A percentile compares a stretch with the other conserved stretches of the same genome.
Evolutionary conservation across 2,888 invertebrate genomes (phyloP).

Genomic region (Netelia virgata): DNA sequence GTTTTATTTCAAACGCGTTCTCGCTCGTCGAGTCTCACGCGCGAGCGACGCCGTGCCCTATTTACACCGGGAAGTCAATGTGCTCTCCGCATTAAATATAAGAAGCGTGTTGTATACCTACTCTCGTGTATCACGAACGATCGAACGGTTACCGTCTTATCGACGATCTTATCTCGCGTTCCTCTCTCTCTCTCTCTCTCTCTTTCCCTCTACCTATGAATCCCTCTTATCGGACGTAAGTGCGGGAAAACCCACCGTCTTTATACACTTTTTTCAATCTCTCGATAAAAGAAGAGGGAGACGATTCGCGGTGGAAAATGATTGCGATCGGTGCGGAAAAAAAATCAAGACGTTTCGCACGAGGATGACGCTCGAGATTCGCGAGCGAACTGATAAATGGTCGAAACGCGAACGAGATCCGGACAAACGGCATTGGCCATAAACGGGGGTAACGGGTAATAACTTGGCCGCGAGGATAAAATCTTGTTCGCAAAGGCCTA

Average conservation of each 20-base stretch:
- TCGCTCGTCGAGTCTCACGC: conserved; percentile 36
- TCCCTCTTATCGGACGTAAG: neutral
- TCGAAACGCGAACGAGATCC: conserved; percentile 37
- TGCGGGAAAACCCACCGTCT: neutral
- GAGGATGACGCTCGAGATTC: neutral
- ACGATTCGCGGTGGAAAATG: no score
- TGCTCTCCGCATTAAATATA: neutral
- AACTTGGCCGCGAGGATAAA: conserved; percentile 3
- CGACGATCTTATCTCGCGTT: neutral
- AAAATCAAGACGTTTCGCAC: neutral
- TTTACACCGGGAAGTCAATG: conserved; percentile 45
- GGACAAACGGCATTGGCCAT: conserved; percentile 43
- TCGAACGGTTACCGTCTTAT: neutral
- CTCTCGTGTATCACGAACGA: no score
- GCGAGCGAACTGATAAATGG: conserved; percentile 77
- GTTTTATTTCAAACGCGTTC: conserved; percentile 14
- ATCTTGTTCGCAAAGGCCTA: conserved; percentile 6
- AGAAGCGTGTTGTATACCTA: no score
- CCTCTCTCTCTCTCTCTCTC: neutral
- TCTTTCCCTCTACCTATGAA: neutral
- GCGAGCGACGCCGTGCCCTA: conserved; percentile 12
- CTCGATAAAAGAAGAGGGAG: no score
- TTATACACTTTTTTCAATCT: no score
- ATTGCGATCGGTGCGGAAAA: neutral
- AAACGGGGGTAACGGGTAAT: conserved; percentile 56